Percentiles rank a stretch among this genome's conserved stretches.
Evolutionary conservation across 2,797 vertebrate species (phyloP).

Genomic region (Euphonia xanthogaster): DNA sequence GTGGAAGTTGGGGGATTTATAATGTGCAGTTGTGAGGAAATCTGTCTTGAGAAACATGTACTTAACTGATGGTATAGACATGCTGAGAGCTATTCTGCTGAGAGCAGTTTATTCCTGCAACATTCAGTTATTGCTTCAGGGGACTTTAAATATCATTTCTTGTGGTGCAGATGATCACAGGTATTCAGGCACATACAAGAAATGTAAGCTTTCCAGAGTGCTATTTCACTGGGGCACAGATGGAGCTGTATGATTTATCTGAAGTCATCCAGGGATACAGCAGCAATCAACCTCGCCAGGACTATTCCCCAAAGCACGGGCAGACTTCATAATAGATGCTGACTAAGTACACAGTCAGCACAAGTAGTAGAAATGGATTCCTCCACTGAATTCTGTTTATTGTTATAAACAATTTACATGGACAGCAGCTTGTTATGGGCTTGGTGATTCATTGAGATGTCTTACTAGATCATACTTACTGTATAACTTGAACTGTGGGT

Average conservation of each 20-base stretch:
- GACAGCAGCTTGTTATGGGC: neutral
- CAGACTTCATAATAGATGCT: slow-evolving; percentile 18
- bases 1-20: neutral
- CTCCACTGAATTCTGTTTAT: neutral
- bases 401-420: slow-evolving; percentile 1
- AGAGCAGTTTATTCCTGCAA: slow-evolving; percentile 32
- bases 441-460: neutral
- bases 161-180: slow-evolving; percentile 4
- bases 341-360: neutral
- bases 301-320: slow-evolving; percentile 10
- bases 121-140: slow-evolving; percentile 27
- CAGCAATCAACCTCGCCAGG: slow-evolving; percentile 8
- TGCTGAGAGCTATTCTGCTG: slow-evolving; percentile 31
- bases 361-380: neutral
- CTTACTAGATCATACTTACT: neutral
- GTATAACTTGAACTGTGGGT: fast-evolving
- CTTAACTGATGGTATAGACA: slow-evolving; percentile 35
- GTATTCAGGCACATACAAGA: slow-evolving; percentile 22
- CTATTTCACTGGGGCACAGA: slow-evolving; percentile 22
- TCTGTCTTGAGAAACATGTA: neutral
- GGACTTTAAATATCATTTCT: slow-evolving; percentile 47
- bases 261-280: slow-evolving; percentile 15
- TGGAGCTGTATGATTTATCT: slow-evolving; percentile 40
- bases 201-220: neutral
- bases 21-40: neutral